Conservation (phyloP, 2,888 invertebrate genomes). For the Eurytoma adleriae region DNA sequence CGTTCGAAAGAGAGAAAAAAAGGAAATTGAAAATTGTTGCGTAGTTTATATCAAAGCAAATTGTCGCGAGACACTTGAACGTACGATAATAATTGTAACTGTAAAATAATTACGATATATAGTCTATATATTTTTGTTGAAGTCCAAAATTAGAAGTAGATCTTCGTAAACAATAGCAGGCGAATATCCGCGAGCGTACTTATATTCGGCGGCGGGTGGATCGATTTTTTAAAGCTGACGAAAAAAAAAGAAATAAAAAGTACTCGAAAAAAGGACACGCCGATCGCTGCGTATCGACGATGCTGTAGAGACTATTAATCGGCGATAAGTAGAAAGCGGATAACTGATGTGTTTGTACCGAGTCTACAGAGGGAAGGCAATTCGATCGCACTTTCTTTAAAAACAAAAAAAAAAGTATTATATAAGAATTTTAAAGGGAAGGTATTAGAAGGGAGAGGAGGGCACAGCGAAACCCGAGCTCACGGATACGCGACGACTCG, state of each 20-base stretch:
- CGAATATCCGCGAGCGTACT: not conserved
- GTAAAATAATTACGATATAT: constrained; percentile 21
- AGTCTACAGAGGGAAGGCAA: constrained; percentile 28
- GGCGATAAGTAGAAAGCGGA: constrained; percentile 8
- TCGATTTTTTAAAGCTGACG: constrained; percentile 17
- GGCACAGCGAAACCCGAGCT: constrained; percentile 23
- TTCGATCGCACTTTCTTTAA: constrained; percentile 29
- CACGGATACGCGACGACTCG: constrained; percentile 5
- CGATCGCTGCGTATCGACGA: constrained; percentile 44
- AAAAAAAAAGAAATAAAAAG: constrained; percentile 8
- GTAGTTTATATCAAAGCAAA: constrained; percentile 10
- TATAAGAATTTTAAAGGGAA: constrained; percentile 28
- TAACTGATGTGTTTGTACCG: constrained; percentile 40
- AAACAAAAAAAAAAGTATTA: constrained; percentile 31
- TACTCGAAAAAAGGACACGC: constrained; percentile 30
- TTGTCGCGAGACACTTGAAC: no score
- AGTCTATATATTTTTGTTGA: constrained; percentile 48
- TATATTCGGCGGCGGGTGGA: no score
- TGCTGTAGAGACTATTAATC: constrained; percentile 26
- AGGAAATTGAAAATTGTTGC: constrained; percentile 23
- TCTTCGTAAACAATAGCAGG: constrained; percentile 12
- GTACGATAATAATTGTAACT: not conserved
- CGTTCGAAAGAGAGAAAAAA: not conserved
- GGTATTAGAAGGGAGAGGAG: constrained; percentile 7
- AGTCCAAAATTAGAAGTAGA: constrained; percentile 29